Percentiles rank a stretch among this genome's conserved stretches.
phyloP scores from a whole-genome alignment of 1,140 invertebrate species.

The Wiebesia pumilae region DNA sequence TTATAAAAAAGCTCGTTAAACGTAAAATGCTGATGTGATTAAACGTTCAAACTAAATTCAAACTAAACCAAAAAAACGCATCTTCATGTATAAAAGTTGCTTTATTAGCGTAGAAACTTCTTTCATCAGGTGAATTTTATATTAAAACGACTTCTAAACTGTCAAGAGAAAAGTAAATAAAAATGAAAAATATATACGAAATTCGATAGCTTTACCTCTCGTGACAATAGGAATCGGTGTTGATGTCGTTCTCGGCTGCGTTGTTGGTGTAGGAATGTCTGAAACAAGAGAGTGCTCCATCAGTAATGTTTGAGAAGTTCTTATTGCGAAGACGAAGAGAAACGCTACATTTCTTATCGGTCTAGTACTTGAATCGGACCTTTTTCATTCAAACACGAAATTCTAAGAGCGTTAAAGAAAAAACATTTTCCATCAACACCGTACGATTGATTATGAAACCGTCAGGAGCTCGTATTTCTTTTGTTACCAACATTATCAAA shows the following conservation, averaged over 20 bases:
- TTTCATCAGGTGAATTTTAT: constrained; percentile 6
- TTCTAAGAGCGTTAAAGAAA: not conserved
- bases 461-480: not conserved
- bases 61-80: not conserved
- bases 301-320: constrained; percentile 39
- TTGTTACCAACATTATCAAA: not conserved
- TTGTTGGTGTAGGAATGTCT: constrained; percentile 64
- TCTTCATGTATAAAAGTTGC: constrained; percentile 19
- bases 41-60: not conserved
- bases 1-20: not conserved
- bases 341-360: not conserved
- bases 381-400: constrained; percentile 20
- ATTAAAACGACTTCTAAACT: constrained; percentile 31
- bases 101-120: constrained; percentile 42
- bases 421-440: not conserved
- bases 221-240: constrained; percentile 54
- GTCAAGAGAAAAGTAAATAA: not conserved
- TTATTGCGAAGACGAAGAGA: constrained; percentile 15
- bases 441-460: constrained; percentile 1
- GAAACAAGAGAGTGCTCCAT: constrained; percentile 51
- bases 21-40: not conserved
- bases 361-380: not conserved
- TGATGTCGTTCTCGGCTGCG: constrained; percentile 57
- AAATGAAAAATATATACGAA: not conserved
- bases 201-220: constrained; percentile 56